Percentiles rank a stretch among this genome's conserved stretches.
Conservation (phyloP, 2,797 vertebrate genomes). For the Malacoctenus gilli region DNA sequence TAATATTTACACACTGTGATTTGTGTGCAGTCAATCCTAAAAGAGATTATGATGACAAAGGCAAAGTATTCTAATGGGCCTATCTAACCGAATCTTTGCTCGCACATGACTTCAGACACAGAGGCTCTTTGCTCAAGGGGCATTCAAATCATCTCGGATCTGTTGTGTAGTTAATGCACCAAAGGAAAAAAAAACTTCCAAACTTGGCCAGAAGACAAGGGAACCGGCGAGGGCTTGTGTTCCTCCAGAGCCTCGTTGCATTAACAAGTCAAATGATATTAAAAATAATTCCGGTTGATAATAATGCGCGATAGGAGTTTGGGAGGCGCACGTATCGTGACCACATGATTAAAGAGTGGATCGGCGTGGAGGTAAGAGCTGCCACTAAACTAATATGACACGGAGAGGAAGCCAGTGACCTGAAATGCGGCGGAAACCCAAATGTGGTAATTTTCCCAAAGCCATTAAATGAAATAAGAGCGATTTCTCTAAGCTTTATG, state of each 20-base stretch:
- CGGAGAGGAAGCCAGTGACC: slow-evolving; percentile 45
- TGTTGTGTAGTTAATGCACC: slow-evolving; percentile 62
- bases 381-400: slow-evolving; percentile 42
- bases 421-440: slow-evolving; percentile 63
- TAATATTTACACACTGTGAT: slow-evolving; percentile 83
- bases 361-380: slow-evolving; percentile 32
- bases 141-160: slow-evolving; percentile 71
- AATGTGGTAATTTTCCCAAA: slow-evolving; percentile 69
- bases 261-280: slow-evolving; percentile 59
- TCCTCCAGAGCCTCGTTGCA: slow-evolving; percentile 28
- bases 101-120: slow-evolving; percentile 59
- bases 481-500: slow-evolving; percentile 72
- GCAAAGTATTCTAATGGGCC: slow-evolving; percentile 74
- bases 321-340: slow-evolving; percentile 33
- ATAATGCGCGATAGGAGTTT: slow-evolving; percentile 39
- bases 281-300: slow-evolving; percentile 48
- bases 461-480: slow-evolving; percentile 73
- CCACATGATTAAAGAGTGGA: slow-evolving; percentile 37
- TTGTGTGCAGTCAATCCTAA: slow-evolving; percentile 80
- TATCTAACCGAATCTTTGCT: slow-evolving; percentile 71
- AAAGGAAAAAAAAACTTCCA: slow-evolving; percentile 62
- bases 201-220: slow-evolving; percentile 59
- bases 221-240: slow-evolving; percentile 35
- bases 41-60: slow-evolving; percentile 82
- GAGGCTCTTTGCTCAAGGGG: slow-evolving; percentile 65